Conservation (phyloP, 2,113 vertebrate genomes). For the Propithecus coquereli region DNA sequence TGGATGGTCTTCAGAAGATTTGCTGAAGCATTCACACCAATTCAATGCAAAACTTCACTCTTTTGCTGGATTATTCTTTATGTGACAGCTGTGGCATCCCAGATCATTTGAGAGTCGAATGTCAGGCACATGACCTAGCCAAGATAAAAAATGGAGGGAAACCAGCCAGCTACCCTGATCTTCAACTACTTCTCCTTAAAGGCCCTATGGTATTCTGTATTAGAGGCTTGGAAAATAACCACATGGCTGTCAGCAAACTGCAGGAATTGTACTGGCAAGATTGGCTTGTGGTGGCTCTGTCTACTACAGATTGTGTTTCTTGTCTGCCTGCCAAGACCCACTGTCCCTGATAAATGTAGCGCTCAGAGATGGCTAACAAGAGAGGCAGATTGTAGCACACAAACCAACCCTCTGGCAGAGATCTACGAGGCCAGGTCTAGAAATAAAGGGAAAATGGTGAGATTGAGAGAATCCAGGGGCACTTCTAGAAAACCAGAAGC, state of each 20-base stretch:
- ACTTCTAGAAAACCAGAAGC: not conserved
- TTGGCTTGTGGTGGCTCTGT: conserved; percentile 54
- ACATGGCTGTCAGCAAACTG: conserved; percentile 12
- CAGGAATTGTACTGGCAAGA: conserved; percentile 37
- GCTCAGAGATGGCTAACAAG: conserved; percentile 37
- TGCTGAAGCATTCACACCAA: conserved; percentile 49
- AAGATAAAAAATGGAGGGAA: not conserved
- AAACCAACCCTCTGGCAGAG: not conserved
- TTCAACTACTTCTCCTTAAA: conserved; percentile 20
- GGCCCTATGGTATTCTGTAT: not conserved
- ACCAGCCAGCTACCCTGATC: not conserved
- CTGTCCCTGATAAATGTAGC: conserved; percentile 64
- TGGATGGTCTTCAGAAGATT: conserved; percentile 55
- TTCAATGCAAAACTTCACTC: conserved; percentile 53
- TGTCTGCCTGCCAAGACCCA: conserved; percentile 58
- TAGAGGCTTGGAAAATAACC: conserved; percentile 57
- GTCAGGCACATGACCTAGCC: not conserved
- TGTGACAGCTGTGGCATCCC: not conserved
- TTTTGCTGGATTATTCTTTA: conserved; percentile 35
- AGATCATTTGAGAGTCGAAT: conserved; percentile 36
- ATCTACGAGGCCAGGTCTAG: not conserved
- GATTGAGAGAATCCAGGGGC: not conserved
- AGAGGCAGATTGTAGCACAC: conserved; percentile 8
- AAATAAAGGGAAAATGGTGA: not conserved
- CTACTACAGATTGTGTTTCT: conserved; percentile 68